Base-by-base conservation (phyloP, 2,888 invertebrate genomes). In the Rhogogaster chlorosoma region DNA sequence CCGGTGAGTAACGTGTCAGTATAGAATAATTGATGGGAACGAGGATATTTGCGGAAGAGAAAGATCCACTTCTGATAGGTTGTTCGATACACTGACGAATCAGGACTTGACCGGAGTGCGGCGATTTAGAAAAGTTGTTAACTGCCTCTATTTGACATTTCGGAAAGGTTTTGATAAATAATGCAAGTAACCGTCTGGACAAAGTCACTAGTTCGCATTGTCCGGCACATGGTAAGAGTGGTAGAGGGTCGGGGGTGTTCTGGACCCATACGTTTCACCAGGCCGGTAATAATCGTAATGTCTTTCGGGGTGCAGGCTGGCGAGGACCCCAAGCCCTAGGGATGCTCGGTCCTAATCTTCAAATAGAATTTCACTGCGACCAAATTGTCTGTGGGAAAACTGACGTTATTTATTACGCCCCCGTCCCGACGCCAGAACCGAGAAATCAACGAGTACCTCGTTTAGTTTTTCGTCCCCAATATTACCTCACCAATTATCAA, bases 1-100 rank as follows among this genome's bases (percentile, higher is more conserved):
- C 97, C 91, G 97, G 97, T 97, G 92, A 96, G 97, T 95, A 26
- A 61, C 6, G 15, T 22, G 18, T n/a, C 9, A 53, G 15, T 42
- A 38, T 45, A 42, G 29, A 67, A 32, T 32, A 5, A 67, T 32
- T 5, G 1, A 18, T 26, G 67, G 12, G 18, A 18, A 29, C 12
- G 18, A 32, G 67, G 32, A 29, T 29, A 18, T 18, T 77, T 1
- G 10, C 26, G 12, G 18, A 22, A 49, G 1, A 32, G 18, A 10
- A 26, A 61, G 61, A 61, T 7, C 26, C 12, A 12, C 22, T 26
- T 61, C 12, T 82, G 61, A 32, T 12, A 12, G 45, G 1, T 32
- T 15, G 53, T 45, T 75, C 9, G 18, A 32, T n/a, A 5, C 12
- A 45, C 29, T 22, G 38, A 83, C 49, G 38, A 61, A 29, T 80